phyloP scores from a whole-genome alignment of 2,113 vertebrate species.

The Heterocephalus glaber region DNA sequence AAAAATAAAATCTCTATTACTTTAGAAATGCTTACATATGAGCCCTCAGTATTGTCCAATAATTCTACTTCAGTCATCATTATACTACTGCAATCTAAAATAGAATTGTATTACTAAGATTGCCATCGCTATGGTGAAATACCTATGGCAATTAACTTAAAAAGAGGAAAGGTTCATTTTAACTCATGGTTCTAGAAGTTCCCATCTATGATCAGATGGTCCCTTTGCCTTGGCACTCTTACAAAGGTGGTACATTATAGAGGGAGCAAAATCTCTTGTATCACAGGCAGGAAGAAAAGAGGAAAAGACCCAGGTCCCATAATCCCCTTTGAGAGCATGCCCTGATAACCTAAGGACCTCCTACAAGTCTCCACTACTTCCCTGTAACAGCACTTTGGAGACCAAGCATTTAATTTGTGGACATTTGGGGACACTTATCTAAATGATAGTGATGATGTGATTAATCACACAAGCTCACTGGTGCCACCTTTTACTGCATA shows the following conservation, averaged over 20 bases:
- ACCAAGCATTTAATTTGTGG: not conserved
- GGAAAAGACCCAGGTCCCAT: not conserved
- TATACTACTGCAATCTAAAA: not conserved
- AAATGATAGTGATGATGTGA: not conserved
- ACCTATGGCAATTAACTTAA: not conserved
- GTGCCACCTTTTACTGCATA: not conserved
- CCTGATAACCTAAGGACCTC: not conserved
- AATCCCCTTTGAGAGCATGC: not conserved
- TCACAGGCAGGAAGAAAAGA: not conserved
- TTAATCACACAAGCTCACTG: not conserved
- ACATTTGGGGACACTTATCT: not conserved
- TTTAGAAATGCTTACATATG: not conserved
- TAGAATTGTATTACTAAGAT: not conserved
- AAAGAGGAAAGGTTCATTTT: not conserved
- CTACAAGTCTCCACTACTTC: not conserved
- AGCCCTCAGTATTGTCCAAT: not conserved
- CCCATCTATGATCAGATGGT: not conserved
- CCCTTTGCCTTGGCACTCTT: not conserved
- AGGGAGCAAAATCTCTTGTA: not conserved
- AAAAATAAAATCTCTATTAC: not conserved
- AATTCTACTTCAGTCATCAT: not conserved
- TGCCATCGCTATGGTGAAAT: not conserved
- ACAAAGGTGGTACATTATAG: too few relatives aligned
- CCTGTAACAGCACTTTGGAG: not conserved
- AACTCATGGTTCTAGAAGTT: not conserved